Evolutionary conservation across 2,113 vertebrate species (phyloP).

Genomic region (Takifugu bimaculatus): DNA sequence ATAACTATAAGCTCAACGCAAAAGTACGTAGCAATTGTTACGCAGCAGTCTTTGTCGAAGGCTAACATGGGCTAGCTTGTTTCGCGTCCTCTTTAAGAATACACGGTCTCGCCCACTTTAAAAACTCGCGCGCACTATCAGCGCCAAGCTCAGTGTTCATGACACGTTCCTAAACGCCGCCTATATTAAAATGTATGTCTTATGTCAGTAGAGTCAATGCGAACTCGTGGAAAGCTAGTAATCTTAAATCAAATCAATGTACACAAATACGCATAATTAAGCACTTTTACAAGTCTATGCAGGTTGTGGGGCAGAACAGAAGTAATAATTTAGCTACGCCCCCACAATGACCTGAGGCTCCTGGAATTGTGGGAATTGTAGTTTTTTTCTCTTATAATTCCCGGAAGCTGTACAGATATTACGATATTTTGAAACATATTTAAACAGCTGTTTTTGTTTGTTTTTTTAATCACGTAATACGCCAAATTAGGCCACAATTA

Average conservation of each 20-base stretch:
- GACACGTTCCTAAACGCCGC: neutral
- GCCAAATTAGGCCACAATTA: too few relatives aligned
- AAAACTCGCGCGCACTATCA: constrained; percentile 72
- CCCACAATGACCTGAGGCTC: too few relatives aligned
- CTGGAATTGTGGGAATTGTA: constrained; percentile 47
- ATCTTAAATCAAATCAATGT: too few relatives aligned
- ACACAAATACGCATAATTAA: too few relatives aligned
- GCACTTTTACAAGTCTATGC: too few relatives aligned
- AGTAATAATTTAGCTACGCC: too few relatives aligned
- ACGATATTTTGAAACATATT: too few relatives aligned
- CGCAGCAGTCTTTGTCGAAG: neutral
- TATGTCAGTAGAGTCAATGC: fast-evolving
- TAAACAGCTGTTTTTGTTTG: too few relatives aligned
- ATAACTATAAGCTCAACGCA: neutral
- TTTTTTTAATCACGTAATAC: too few relatives aligned
- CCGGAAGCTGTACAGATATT: too few relatives aligned
- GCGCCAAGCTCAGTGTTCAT: constrained; percentile 53
- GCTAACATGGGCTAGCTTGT: constrained; percentile 21
- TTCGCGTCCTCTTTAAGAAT: constrained; percentile 30
- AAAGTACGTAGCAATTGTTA: neutral
- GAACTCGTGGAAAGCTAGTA: neutral
- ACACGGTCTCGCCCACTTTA: constrained; percentile 54
- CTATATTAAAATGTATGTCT: fast-evolving
- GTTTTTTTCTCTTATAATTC: constrained; percentile 4
- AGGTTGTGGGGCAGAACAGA: too few relatives aligned